These are phyloP conservation scores for Eospalax fontanierii DNA, from an alignment of 2,797 vertebrate genomes.

Conservation along the genomic window DNA sequence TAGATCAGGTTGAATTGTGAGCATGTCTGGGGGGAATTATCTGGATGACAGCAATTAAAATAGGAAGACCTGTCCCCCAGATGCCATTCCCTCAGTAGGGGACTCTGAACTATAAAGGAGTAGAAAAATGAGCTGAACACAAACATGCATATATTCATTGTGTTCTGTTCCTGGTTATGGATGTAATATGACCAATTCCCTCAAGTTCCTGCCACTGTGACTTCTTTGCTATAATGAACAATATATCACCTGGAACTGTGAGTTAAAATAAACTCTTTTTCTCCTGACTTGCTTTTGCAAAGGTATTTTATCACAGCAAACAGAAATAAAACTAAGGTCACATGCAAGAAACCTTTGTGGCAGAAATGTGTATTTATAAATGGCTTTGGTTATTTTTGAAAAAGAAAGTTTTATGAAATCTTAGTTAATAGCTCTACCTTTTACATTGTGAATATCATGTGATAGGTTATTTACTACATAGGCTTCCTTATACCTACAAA, in stretches of 20 bases:
- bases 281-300: neutral
- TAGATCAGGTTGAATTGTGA: neutral
- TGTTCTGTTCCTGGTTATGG: neutral
- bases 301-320: neutral
- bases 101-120: neutral
- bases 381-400: conserved; percentile 37
- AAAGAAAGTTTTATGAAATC: conserved; percentile 50
- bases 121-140: neutral
- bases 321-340: neutral
- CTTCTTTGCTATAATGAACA: neutral
- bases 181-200: neutral
- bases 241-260: neutral
- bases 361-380: conserved; percentile 17
- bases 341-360: neutral
- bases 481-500: conserved; percentile 48
- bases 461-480: conserved; percentile 45
- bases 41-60: neutral
- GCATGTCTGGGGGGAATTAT: neutral
- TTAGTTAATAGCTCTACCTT: conserved; percentile 45
- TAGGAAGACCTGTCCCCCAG: neutral
- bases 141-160: neutral
- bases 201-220: neutral
- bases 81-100: neutral
- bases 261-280: neutral
- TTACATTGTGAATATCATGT: neutral